A percentile compares a stretch with the other conserved stretches of the same genome.
Evolutionary conservation across 2,113 vertebrate genomes (phyloP).

Genomic region (Prionailurus bengalensis): DNA sequence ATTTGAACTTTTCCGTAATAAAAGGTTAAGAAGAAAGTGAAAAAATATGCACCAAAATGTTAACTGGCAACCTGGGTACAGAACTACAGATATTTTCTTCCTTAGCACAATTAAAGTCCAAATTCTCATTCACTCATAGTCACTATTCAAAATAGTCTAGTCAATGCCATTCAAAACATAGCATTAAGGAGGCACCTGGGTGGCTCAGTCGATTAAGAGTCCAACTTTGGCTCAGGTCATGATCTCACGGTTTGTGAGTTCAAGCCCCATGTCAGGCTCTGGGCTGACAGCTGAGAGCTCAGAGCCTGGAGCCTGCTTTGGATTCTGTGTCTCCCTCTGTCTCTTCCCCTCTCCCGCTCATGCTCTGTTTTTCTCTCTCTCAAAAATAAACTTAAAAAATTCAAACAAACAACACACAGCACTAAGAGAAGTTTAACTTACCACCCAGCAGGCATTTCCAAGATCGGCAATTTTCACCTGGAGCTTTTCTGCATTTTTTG

Average conservation of each 20-base stretch:
- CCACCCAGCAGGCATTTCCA: constrained; percentile 99
- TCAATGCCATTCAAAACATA: neutral
- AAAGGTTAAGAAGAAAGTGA: neutral
- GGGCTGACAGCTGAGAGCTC: too few species aligned
- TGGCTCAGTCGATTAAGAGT: too few species aligned
- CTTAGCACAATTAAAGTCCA: neutral
- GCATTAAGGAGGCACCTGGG: neutral
- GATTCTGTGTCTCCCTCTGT: too few species aligned
- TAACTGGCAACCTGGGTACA: neutral
- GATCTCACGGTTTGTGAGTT: too few species aligned
- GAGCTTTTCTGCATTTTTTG: constrained; percentile 95
- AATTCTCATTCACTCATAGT: neutral
- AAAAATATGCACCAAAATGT: constrained; percentile 10
- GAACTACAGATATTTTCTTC: constrained; percentile 2
- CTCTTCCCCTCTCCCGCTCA: too few species aligned
- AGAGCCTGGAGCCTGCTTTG: too few species aligned
- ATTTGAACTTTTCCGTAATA: neutral
- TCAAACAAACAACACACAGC: too few species aligned
- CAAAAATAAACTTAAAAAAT: too few species aligned
- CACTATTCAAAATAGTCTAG: neutral
- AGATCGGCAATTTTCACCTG: constrained; percentile 99
- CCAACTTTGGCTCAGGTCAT: too few species aligned
- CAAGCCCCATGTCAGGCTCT: too few species aligned
- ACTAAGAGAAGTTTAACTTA: constrained; percentile 86
- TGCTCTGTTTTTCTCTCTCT: too few species aligned